phyloP scores from a whole-genome alignment of 2,797 vertebrate species.

The Coracias cyanogaster region DNA sequence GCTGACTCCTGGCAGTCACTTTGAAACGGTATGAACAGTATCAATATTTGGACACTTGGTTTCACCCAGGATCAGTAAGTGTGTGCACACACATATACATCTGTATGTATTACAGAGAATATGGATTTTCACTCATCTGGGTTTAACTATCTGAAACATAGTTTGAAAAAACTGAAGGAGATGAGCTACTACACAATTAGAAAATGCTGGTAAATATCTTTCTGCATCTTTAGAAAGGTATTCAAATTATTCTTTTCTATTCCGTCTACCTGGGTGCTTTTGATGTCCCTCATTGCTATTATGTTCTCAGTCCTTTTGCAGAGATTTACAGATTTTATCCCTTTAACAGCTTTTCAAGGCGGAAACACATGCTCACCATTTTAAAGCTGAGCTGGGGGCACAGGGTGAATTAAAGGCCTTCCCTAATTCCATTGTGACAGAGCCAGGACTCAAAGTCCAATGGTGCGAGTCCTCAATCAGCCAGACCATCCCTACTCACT shows the following conservation, averaged over 20 bases:
- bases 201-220: background rate
- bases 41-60: background rate
- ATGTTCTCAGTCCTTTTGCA: background rate
- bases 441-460: background rate
- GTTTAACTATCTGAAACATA: background rate
- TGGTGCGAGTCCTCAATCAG: background rate
- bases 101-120: background rate
- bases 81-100: fast-evolving
- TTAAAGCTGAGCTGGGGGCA: background rate
- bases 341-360: background rate
- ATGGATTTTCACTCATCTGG: background rate
- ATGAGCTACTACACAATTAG: background rate
- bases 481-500: background rate
- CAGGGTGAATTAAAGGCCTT: background rate
- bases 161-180: background rate
- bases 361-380: background rate
- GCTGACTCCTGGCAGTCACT: background rate
- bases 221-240: background rate
- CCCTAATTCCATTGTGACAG: background rate
- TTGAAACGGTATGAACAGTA: background rate
- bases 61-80: background rate
- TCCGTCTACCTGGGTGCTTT: fast-evolving
- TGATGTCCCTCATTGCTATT: background rate
- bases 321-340: background rate
- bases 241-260: background rate